Conservation (phyloP, 2,888 invertebrate species). For the Diabrotica balteata region DNA sequence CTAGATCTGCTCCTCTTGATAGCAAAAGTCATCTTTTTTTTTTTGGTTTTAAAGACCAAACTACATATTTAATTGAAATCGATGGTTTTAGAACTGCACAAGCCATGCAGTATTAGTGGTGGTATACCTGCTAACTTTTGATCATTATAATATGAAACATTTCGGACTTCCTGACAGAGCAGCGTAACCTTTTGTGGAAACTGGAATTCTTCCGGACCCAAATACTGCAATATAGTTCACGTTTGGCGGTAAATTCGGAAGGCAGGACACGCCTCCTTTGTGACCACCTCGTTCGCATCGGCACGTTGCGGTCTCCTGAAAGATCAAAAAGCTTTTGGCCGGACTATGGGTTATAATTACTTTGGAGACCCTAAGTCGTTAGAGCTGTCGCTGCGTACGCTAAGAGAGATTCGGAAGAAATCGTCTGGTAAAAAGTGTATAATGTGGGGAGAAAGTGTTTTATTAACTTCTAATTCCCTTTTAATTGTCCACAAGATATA, state of each 20-base stretch:
- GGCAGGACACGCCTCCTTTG: conserved; percentile 22
- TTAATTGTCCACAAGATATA: too few relatives aligned
- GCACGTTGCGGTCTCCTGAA: conserved; percentile 8
- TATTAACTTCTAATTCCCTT: neutral
- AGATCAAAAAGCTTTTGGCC: conserved; percentile 24
- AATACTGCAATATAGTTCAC: neutral
- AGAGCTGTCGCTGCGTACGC: conserved; percentile 1
- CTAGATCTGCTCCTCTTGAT: too few relatives aligned
- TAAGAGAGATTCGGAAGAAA: conserved; percentile 9
- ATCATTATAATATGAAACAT: too few relatives aligned
- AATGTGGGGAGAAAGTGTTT: conserved; percentile 5
- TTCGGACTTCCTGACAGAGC: too few relatives aligned
- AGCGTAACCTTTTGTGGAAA: too few relatives aligned
- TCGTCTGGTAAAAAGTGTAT: conserved; percentile 4
- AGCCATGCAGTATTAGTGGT: too few relatives aligned
- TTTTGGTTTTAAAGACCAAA: too few relatives aligned
- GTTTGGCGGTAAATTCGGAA: conserved; percentile 18
- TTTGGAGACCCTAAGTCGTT: conserved; percentile 21
- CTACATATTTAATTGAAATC: too few relatives aligned
- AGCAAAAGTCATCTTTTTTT: too few relatives aligned
- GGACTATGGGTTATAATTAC: conserved; percentile 27
- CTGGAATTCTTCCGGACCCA: too few relatives aligned
- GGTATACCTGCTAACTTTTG: too few relatives aligned
- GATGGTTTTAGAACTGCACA: too few relatives aligned
- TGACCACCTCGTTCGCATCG: conserved; percentile 6